Percentiles rank a stretch among this genome's conserved stretches.
These are phyloP conservation scores for Limnephilus auricula DNA, from an alignment of 2,888 invertebrate genomes.

Conservation along the genomic window DNA sequence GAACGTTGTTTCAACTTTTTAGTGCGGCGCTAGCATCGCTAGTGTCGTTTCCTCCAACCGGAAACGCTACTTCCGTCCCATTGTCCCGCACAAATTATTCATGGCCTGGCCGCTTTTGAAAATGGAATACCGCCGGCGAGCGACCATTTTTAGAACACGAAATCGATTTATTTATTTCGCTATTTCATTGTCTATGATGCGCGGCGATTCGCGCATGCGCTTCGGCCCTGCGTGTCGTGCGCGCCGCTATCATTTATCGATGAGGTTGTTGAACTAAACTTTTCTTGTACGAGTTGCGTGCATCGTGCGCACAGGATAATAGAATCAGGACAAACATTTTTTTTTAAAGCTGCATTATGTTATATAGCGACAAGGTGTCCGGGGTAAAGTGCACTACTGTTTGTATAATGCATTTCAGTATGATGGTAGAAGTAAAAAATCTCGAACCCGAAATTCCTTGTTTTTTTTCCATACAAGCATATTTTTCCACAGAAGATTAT, in stretches of 20 bases:
- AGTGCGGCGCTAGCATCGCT: constrained; percentile 45
- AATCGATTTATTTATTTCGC: constrained; percentile 61
- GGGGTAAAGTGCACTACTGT: too few species aligned
- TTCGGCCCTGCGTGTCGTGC: not conserved
- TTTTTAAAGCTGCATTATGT: not conserved
- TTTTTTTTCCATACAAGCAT: too few species aligned
- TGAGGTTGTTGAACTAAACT: constrained; percentile 29
- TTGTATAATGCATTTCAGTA: too few species aligned
- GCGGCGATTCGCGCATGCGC: constrained; percentile 46
- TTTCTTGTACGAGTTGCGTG: not conserved
- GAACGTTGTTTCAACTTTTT: constrained; percentile 16
- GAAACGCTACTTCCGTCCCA: constrained; percentile 60
- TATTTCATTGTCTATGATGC: constrained; percentile 59
- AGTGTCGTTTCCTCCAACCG: constrained; percentile 47
- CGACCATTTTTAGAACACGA: constrained; percentile 60
- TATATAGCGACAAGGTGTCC: too few species aligned
- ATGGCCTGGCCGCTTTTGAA: constrained; percentile 62
- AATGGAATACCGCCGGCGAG: constrained; percentile 56
- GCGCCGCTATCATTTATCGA: constrained; percentile 31
- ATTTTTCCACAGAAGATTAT: too few species aligned
- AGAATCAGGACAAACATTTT: not conserved
- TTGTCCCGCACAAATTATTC: constrained; percentile 65
- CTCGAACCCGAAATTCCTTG: too few species aligned
- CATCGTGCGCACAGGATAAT: not conserved
- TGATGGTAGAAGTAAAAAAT: too few species aligned